phyloP scores from a whole-genome alignment of 2,888 invertebrate genomes.

The Incurvaria masculella region DNA sequence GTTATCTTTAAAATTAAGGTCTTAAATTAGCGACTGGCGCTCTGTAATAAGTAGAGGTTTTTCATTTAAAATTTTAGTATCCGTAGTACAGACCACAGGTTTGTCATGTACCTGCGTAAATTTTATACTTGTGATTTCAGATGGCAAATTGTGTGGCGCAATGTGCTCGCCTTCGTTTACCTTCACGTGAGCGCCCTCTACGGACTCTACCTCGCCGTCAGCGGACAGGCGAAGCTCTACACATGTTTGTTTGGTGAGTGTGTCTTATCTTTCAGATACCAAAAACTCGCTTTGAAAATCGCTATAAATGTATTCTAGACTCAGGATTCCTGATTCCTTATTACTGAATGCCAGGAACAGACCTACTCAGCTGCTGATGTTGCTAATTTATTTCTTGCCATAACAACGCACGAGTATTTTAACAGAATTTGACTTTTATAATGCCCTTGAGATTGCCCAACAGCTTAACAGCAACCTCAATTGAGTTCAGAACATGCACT shows the following conservation, averaged over 20 bases:
- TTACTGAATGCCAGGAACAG: no score
- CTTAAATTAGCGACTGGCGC: no score
- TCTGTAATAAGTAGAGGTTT: conserved; percentile 5
- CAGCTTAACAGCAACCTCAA: no score
- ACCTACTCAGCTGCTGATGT: background rate
- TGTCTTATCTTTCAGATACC: background rate
- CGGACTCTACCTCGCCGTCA: conserved; percentile 56
- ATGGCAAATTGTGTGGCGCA: conserved; percentile 77
- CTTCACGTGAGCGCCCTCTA: conserved; percentile 65
- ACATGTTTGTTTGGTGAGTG: conserved; percentile 55
- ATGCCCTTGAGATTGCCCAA: no score
- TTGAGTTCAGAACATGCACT: no score
- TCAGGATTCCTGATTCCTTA: no score
- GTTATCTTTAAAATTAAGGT: no score
- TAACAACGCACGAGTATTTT: no score
- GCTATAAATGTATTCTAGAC: no score
- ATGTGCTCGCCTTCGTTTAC: conserved; percentile 69
- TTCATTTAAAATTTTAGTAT: conserved; percentile 6
- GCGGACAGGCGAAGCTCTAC: conserved; percentile 38
- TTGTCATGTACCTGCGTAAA: conserved; percentile 4
- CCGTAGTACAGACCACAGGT: conserved; percentile 3
- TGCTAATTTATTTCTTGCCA: conserved; percentile 1
- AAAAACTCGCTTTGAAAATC: no score
- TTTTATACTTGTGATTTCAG: conserved; percentile 30
- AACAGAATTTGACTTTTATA: no score